Percentiles rank a stretch among this genome's conserved stretches.
phyloP scores from a whole-genome alignment of 2,888 invertebrate species.

The Balanococcus diminutus region DNA sequence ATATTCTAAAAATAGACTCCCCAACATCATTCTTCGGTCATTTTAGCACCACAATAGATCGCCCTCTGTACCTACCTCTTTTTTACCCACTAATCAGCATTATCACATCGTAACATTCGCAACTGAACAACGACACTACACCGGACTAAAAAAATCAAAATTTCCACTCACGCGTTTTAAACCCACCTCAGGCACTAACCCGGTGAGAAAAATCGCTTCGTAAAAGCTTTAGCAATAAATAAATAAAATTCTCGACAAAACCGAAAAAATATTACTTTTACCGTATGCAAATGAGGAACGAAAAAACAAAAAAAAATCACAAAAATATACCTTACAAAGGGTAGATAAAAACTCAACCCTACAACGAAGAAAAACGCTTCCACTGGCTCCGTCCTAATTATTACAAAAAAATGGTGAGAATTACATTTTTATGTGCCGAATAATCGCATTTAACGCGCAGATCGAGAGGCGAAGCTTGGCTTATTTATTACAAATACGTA shows the following conservation, averaged over 20 bases:
- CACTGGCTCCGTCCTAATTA: constrained; percentile 47
- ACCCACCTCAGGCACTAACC: constrained; percentile 16
- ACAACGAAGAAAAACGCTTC: constrained; percentile 47
- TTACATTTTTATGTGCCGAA: constrained; percentile 45
- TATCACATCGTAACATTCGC: not conserved
- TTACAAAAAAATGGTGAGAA: constrained; percentile 50
- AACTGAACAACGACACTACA: not conserved
- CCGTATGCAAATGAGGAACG: not conserved
- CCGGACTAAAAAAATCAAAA: not conserved
- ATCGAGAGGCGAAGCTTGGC: constrained; percentile 45
- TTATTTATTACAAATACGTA: constrained; percentile 17
- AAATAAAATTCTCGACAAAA: constrained; percentile 29
- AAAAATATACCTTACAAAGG: not conserved
- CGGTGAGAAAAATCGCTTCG: constrained; percentile 38
- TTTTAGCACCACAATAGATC: too few species aligned
- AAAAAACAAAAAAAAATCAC: not conserved
- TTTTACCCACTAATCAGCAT: not conserved
- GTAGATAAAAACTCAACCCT: constrained; percentile 36
- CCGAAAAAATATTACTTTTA: constrained; percentile 50
- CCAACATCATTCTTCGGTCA: too few species aligned
- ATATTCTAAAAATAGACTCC: too few species aligned
- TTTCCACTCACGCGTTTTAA: not conserved
- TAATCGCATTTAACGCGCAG: constrained; percentile 38
- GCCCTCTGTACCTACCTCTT: too few species aligned
- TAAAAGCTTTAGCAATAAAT: constrained; percentile 49